Evolutionary conservation across 2,888 invertebrate genomes (phyloP).

Genomic region (Diarsia rubi): DNA sequence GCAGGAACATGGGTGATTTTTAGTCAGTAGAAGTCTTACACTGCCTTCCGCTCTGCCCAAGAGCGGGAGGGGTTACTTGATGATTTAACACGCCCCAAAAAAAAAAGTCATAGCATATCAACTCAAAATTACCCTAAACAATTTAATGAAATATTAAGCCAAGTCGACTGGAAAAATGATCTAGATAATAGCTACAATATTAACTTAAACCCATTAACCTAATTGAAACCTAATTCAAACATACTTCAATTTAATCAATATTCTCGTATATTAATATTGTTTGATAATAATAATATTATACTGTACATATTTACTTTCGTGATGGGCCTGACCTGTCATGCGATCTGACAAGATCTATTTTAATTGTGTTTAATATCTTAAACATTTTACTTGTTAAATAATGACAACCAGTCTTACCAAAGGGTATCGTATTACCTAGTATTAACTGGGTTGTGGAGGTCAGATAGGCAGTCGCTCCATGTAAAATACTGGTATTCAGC

Average conservation of each 20-base stretch:
- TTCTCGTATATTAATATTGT: slow-evolving; percentile 16
- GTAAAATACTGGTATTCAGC: no score
- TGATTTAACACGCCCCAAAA: no score
- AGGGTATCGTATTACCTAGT: no score
- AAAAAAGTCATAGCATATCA: not conserved
- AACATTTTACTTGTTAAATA: not conserved
- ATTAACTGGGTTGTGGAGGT: no score
- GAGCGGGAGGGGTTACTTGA: no score
- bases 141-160: not conserved
- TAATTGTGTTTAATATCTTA: slow-evolving; percentile 9
- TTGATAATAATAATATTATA: slow-evolving; percentile 19
- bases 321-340: slow-evolving; percentile 22
- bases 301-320: slow-evolving; percentile 10
- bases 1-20: no score
- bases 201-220: slow-evolving; percentile 13
- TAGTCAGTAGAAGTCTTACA: no score
- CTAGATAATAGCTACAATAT: not conserved
- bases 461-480: no score
- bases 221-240: slow-evolving; percentile 33
- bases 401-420: no score
- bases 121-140: not conserved
- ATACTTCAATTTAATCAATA: slow-evolving; percentile 22
- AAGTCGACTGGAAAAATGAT: not conserved
- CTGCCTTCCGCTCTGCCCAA: no score
- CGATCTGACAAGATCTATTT: slow-evolving; percentile 21